Evolutionary conservation across 2,113 vertebrate genomes (phyloP), one percentile per base, ranked within the genome.

Genomic region (Toxostoma redivivum): DNA sequence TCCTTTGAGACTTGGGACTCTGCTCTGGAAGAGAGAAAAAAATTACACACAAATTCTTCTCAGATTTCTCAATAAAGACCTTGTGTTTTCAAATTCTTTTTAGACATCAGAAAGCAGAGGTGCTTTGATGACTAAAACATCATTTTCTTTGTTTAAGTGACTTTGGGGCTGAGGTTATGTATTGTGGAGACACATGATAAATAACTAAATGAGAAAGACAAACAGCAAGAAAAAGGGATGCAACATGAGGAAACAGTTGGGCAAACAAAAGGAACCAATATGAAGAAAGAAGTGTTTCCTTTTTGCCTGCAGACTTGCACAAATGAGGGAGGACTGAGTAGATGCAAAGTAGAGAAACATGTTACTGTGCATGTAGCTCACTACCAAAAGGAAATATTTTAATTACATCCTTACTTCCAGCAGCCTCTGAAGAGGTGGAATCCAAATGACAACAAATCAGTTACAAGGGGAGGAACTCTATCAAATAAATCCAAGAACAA

Each of bases 401-500:
- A 35, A 86, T 82, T 80, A 70, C 44, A 88, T 54, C 37, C 90
- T 94, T 83, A 94, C 74, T 90, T 95, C 92, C 78, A 91, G 84
- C 15, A 70, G 90, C 85, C 58, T 90, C 74, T 96, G 84, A 81
- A 82, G 88, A 86, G 72, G 30, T 77, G 47, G 51, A 73, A 60
- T 87, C 81, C 76, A 67, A 88, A 86, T 62, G 60, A 93, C 67
- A 94, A 90, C 54, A 85, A 50, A 92, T 77, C 89, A 82, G 35
- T 80, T 82, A 95, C 67, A 90, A 92, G 33, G 51, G 67, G 33
- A 93, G 28, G 76, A 83, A 66, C 17, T 95, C 87, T 56, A 91
- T 17, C 74, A 81, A 83, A 81, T 71, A 94, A 94, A 95, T 84
- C 69, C 85, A 88, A 92, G 91, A 91, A 94, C 44, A 95, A 70